Evolutionary conservation across 2,113 vertebrate species (phyloP).

Genomic region (Penelope pileata): DNA sequence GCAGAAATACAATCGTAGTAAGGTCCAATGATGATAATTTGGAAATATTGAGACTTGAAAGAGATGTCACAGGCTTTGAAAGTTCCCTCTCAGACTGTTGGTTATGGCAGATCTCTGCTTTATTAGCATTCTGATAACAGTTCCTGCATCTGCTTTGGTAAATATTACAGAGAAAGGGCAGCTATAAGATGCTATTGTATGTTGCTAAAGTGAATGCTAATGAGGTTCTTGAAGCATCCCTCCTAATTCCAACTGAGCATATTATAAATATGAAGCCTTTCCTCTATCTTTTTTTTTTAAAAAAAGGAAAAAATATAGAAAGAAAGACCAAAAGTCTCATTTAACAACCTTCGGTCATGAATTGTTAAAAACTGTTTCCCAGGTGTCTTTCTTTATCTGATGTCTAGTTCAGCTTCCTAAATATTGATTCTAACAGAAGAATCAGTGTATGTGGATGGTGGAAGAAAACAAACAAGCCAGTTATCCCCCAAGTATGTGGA

Average conservation of each 20-base stretch:
- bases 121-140: slow-evolving; percentile 6
- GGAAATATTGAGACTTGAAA: not conserved
- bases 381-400: not conserved
- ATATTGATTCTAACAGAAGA: not conserved
- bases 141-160: not conserved
- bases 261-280: not conserved
- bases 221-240: not conserved
- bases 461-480: not conserved
- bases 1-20: not conserved
- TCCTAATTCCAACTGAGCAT: not conserved
- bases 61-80: not conserved
- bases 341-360: not conserved
- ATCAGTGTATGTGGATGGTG: not conserved
- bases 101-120: not conserved
- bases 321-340: not conserved
- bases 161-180: not conserved
- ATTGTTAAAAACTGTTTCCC: not conserved
- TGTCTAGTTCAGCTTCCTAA: not conserved
- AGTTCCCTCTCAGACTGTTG: not conserved
- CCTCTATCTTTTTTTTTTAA: too few species aligned
- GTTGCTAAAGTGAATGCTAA: not conserved
- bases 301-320: not conserved
- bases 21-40: not conserved
- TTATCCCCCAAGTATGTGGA: not conserved
- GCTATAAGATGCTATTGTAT: not conserved